These are phyloP conservation scores for Hydrozoanthus gracilis DNA, from an alignment of 92 coral and sea anemone genomes.

Conservation along the genomic window DNA sequence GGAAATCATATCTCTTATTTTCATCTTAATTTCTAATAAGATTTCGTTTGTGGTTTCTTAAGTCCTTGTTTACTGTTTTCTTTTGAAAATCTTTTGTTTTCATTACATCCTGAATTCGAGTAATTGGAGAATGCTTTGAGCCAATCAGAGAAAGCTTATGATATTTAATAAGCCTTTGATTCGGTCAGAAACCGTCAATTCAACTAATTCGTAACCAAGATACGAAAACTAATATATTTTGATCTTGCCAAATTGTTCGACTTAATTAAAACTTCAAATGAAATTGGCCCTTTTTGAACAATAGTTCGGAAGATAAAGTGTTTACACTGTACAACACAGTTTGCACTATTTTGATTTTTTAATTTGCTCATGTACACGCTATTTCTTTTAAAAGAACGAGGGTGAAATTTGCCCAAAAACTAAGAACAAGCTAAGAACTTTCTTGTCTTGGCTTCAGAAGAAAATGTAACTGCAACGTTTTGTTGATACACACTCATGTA, in stretches of 20 bases:
- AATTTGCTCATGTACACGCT: too few species aligned
- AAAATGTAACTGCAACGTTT: too few species aligned
- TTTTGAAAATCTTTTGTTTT: conserved; percentile 3
- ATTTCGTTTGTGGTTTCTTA: not conserved
- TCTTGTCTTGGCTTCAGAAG: too few species aligned
- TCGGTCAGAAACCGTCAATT: not conserved
- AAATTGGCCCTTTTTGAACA: not conserved
- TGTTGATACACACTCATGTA: too few species aligned
- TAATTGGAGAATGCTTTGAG: not conserved
- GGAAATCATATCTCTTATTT: not conserved
- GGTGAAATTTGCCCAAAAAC: too few species aligned
- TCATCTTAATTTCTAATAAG: conserved; percentile 1
- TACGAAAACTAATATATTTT: not conserved
- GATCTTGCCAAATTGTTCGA: not conserved
- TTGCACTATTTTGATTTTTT: too few species aligned
- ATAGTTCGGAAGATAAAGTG: too few species aligned
- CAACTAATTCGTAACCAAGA: not conserved
- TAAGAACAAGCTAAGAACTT: too few species aligned
- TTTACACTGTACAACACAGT: not conserved
- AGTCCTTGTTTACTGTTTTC: not conserved
- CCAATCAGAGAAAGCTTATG: not conserved
- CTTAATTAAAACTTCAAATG: conserved; percentile 4
- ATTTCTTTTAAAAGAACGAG: too few species aligned
- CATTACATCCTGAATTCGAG: not conserved
- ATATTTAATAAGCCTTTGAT: not conserved